Base-by-base conservation (phyloP, 2,113 vertebrate species). In the Marmota flaviventris region DNA sequence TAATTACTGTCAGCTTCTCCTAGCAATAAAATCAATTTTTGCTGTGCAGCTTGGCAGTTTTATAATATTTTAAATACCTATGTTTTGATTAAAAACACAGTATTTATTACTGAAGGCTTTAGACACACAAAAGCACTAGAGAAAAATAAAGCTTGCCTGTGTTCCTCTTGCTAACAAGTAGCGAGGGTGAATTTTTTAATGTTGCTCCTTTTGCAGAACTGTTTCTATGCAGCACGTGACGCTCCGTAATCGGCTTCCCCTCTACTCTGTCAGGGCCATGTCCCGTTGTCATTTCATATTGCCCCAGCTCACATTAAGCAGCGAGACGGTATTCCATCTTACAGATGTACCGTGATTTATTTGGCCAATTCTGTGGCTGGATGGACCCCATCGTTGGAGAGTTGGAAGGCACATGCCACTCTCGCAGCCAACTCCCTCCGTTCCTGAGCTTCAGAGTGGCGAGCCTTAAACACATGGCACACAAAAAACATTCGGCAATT, bases 21-120 rank as follows among this genome's bases (percentile, higher is more conserved):
- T 27, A 39, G 89, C 34, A 95, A 72, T 34, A 42, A 88, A 73
- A 93, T 78, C 76, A 25, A 13, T 34, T n/a, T 81, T 79, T 81
- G 37, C 58, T 42, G 10, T 4, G 29, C 53, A 67, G 27, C 81
- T 85, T 88, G 88, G 53, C 13, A 48, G 91, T 79, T 95, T 88
- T 58, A 79, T 85, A 73, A 81, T 92, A 70, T 56, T 92, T 91
- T 91, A 94, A 94, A 94, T 91, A 34, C 48, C 27, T 77, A 65
- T 69, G 65, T 79, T 53, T 85, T 91, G 67, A 87, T 88, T 73
- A 39, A 65, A 67, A 91, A 85, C 24, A 83, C 18, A 70, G 5
- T 34, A 14, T 88, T 87, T 56, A 14, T 65, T 61, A 2, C 27
- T 5, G n/a, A 56, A 53, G 39, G 24, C 70, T 87, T 85, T 69